Conservation (phyloP, 2,113 vertebrate species). For the Gymnogyps californianus region DNA sequence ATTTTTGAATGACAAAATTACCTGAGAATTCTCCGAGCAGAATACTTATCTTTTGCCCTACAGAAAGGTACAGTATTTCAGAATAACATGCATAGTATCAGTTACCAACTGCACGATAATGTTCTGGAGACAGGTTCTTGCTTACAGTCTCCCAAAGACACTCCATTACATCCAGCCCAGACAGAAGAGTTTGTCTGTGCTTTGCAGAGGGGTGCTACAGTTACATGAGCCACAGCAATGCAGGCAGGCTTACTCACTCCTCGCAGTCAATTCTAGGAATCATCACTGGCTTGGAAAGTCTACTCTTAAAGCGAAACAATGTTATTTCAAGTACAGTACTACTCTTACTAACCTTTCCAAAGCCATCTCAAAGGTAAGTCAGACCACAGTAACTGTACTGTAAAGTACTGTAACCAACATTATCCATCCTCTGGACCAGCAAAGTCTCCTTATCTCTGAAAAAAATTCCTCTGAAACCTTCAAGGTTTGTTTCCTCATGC, state of each 20-base stretch:
- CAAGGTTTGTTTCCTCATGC: not conserved
- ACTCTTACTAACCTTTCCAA: not conserved
- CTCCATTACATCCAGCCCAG: not conserved
- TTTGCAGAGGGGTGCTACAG: not conserved
- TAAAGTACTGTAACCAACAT: not conserved
- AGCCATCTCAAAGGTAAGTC: not conserved
- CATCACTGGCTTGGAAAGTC: not conserved
- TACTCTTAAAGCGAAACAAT: not conserved
- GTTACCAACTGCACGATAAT: not conserved
- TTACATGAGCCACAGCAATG: not conserved
- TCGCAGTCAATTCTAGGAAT: not conserved
- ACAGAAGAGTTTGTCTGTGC: not conserved
- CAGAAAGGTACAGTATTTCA: not conserved
- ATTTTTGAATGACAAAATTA: not conserved
- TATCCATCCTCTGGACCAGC: not conserved
- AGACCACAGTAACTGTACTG: not conserved
- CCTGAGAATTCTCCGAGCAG: not conserved
- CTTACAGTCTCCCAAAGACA: not conserved
- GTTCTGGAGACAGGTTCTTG: not conserved
- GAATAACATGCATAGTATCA: not conserved
- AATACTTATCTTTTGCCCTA: not conserved
- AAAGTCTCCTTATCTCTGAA: not conserved
- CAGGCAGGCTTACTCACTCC: not conserved
- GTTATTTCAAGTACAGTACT: not conserved
- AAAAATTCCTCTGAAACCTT: not conserved